Base-by-base conservation (phyloP, 2,888 invertebrate genomes). In the Machimus atricapillus region DNA sequence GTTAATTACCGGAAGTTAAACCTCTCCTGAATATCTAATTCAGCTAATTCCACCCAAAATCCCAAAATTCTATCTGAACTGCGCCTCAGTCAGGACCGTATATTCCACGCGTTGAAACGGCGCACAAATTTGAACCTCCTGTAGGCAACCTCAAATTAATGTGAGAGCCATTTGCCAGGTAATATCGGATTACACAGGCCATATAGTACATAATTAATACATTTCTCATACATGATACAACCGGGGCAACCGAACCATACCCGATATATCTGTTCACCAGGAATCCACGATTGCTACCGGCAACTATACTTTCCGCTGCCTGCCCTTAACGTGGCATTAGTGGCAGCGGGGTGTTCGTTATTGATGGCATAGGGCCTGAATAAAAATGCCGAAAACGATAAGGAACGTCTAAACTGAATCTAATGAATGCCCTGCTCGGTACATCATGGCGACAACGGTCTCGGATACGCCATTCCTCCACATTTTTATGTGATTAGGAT, bases 171-270 rank as follows among this genome's bases (percentile, higher is more conserved):
- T 85, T 85, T 85, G 66, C 74, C 85, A 73, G 74, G 74, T 74
- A 85, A 85, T 85, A 85, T 85, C 74, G 74, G 85, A 85, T 85
- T 85, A 85, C 74, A 85, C 43, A 85, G 85, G 8, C 85, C 74
- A 74, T 85, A 74, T 85, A 85, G 37, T 85, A 85, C 73, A 85
- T 85, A 85, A 85, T 85, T 85, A 85, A 85, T 85, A 74, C 74
- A 85, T 74, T 74, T 74, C 73, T 85, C 85, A 83, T 66, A 83
- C 66, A 40, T 83, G 66, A 66, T 66, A 66, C 66, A 52, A 16
- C 52, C 7, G 52, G 52, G 52, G 52, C 23, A 66, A 23, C 9
- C 12, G 4, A 23, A 23, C 66, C 66, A 46, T n/a, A n/a, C 31
- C 52, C 12, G 52, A 52, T 79, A 43, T 78, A 78, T 40, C 46